Evolutionary conservation across 2,113 vertebrate genomes (phyloP).

Genomic region (Scopus umbretta): DNA sequence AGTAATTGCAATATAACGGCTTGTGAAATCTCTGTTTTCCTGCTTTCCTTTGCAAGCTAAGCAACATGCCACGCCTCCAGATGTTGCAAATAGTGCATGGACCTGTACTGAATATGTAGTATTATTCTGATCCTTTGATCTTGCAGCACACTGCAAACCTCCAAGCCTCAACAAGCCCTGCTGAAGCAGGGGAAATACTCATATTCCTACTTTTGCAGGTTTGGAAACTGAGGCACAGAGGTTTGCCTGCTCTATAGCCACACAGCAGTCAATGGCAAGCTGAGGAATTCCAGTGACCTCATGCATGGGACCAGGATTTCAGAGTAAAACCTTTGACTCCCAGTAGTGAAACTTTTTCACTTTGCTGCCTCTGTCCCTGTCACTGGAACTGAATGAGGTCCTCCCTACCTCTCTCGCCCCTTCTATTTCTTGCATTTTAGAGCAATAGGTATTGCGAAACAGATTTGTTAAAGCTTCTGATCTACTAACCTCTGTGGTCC

Average conservation of each 20-base stretch:
- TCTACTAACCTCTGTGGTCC: not conserved
- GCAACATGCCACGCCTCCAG: not conserved
- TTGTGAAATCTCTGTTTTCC: constrained; percentile 14
- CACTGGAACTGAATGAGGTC: not conserved
- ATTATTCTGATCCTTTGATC: constrained; percentile 29
- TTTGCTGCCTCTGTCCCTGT: not conserved
- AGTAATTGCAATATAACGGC: not conserved
- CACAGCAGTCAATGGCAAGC: not conserved
- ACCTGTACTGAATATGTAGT: not conserved
- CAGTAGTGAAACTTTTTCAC: not conserved
- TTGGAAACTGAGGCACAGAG: not conserved
- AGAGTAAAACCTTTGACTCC: not conserved
- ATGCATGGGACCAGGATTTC: not conserved
- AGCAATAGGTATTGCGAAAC: not conserved
- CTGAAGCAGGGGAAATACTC: not conserved
- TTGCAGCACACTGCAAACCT: not conserved
- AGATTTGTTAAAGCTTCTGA: not conserved
- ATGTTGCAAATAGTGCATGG: not conserved
- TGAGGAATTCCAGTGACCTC: not conserved
- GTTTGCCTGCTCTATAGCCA: not conserved
- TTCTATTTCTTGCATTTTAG: not conserved
- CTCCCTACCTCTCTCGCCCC: not conserved
- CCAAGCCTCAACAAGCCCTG: constrained; percentile 36
- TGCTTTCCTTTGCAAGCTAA: constrained; percentile 20
- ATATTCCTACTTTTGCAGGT: not conserved